Percentiles rank a stretch among this genome's conserved stretches.
Conservation (phyloP, 2,113 vertebrate genomes). For the Climacteris rufus region DNA sequence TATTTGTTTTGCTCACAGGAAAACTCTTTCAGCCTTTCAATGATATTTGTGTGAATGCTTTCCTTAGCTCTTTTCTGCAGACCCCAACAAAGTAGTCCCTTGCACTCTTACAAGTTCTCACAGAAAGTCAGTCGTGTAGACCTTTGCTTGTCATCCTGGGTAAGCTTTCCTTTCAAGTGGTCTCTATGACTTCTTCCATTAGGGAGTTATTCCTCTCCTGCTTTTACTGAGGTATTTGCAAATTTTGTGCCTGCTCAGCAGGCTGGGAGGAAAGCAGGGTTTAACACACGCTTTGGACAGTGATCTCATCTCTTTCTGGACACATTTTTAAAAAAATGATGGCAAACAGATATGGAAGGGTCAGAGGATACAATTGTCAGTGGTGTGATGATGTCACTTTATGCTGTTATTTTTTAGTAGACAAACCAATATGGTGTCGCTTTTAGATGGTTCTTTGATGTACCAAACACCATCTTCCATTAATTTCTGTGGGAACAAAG, state of each 20-base stretch:
- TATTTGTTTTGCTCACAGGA: not conserved
- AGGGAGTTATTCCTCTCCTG: not conserved
- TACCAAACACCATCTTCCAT: not conserved
- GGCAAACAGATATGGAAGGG: not conserved
- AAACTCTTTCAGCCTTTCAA: not conserved
- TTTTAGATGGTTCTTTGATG: not conserved
- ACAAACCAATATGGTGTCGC: not conserved
- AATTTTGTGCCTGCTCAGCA: not conserved
- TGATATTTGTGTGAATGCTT: not conserved
- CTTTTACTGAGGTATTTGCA: not conserved
- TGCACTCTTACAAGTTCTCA: not conserved
- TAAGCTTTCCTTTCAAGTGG: not conserved
- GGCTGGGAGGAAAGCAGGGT: not conserved
- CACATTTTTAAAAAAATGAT: not conserved
- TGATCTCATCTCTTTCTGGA: not conserved
- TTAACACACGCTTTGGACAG: not conserved
- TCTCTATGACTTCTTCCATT: not conserved
- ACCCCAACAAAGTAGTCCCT: not conserved
- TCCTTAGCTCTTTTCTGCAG: not conserved
- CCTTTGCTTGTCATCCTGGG: not conserved
- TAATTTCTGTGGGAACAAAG: not conserved
- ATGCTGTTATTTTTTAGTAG: not conserved
- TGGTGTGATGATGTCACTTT: not conserved
- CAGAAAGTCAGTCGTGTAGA: not conserved
- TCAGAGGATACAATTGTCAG: not conserved